Percentiles rank a stretch among this genome's conserved stretches.
phyloP scores from a whole-genome alignment of 1,140 invertebrate species.

The Eumeta japonica region DNA sequence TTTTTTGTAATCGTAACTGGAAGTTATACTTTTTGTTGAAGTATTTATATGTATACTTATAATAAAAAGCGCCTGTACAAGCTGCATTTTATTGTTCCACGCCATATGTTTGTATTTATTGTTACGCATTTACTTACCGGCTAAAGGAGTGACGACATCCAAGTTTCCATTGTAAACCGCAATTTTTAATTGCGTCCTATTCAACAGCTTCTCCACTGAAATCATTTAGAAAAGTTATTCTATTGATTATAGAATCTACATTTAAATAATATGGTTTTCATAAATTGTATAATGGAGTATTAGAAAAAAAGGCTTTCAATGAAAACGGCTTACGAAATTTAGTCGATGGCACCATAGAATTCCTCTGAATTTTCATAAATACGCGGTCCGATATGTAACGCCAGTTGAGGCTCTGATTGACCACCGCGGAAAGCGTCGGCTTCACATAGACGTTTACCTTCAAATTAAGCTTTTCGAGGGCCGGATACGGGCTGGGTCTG shows the following conservation, averaged over 20 bases:
- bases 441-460: slow-evolving; percentile 38
- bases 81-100: too few relatives aligned
- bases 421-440: slow-evolving; percentile 23
- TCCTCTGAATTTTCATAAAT: slow-evolving; percentile 23
- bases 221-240: slow-evolving; percentile 14
- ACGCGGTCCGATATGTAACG: slow-evolving; percentile 20
- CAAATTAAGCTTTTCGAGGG: slow-evolving; percentile 14
- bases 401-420: slow-evolving; percentile 34
- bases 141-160: slow-evolving; percentile 35
- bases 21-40: too few relatives aligned
- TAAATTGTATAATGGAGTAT: background rate
- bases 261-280: slow-evolving; percentile 7
- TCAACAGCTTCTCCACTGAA: slow-evolving; percentile 39
- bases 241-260: too few relatives aligned
- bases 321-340: slow-evolving; percentile 46
- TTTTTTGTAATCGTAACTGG: too few relatives aligned
- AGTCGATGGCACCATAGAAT: slow-evolving; percentile 29
- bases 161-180: slow-evolving; percentile 44
- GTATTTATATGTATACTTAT: too few relatives aligned
- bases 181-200: slow-evolving; percentile 32
- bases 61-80: too few relatives aligned
- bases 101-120: too few relatives aligned
- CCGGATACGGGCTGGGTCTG: slow-evolving; percentile 18
- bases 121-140: slow-evolving; percentile 29
- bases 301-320: too few relatives aligned